Evolutionary conservation across 35 echinoderm and acorn worm species (phyloP).

Genomic region (Hemicentrotus pulcherrimus): DNA sequence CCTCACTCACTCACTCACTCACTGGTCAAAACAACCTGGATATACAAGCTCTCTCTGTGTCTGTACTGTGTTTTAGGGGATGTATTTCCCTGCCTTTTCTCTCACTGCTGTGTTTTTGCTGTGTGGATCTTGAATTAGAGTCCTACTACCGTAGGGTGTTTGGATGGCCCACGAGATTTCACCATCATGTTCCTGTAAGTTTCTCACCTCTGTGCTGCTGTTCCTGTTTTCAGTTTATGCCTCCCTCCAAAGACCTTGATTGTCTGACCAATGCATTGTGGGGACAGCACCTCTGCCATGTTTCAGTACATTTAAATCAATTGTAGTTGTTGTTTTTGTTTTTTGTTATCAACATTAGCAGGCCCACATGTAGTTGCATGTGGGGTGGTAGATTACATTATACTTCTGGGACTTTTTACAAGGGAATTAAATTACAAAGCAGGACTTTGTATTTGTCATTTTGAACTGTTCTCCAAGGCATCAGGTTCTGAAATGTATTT

Average conservation of each 20-base stretch:
- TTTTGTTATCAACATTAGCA: not conserved
- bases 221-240: not conserved
- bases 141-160: not conserved
- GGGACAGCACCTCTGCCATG: not conserved
- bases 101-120: not conserved
- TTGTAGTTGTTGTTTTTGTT: not conserved
- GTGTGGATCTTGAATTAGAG: not conserved
- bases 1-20: not conserved
- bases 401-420: not conserved
- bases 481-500: not conserved
- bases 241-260: not conserved
- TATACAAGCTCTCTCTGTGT: not conserved
- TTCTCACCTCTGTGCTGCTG: not conserved
- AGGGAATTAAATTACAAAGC: not conserved
- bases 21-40: constrained; percentile 3
- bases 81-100: not conserved
- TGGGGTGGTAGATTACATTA: not conserved
- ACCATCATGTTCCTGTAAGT: not conserved
- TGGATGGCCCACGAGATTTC: not conserved
- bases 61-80: not conserved
- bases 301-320: not conserved
- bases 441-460: not conserved
- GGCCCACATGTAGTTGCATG: not conserved
- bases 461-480: not conserved
- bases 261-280: not conserved